A percentile compares a stretch with the other conserved stretches of the same genome.
Conservation (phyloP, 2,888 invertebrate genomes). For the Nephrocerus scutellatus region DNA sequence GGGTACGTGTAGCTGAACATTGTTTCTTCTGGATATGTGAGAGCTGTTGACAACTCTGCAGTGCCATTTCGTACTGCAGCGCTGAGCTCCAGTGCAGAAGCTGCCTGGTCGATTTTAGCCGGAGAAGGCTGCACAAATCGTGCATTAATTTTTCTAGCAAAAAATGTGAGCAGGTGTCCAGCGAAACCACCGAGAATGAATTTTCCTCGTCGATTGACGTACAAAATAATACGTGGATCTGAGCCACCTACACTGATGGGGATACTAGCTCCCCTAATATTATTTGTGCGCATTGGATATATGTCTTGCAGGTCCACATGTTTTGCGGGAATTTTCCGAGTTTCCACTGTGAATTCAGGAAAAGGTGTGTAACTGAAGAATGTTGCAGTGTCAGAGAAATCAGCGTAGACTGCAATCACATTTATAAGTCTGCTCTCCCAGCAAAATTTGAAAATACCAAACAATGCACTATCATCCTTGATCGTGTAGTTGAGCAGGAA, state of each 20-base stretch:
- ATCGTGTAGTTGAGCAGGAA: slow-evolving; percentile 25
- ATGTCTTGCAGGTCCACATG: slow-evolving; percentile 9
- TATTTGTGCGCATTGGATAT: slow-evolving; percentile 28
- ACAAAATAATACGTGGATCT: slow-evolving; percentile 32
- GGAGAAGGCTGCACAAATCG: slow-evolving; percentile 23
- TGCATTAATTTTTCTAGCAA: slow-evolving; percentile 32
- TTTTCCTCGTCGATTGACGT: slow-evolving; percentile 19
- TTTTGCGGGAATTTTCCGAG: not conserved
- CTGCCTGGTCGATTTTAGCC: slow-evolving; percentile 11
- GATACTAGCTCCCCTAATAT: slow-evolving; percentile 29
- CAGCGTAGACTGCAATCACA: slow-evolving; percentile 28
- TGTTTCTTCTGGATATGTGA: slow-evolving; percentile 23
- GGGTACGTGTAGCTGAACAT: slow-evolving; percentile 29
- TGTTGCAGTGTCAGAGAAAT: slow-evolving; percentile 24
- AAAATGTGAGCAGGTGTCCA: slow-evolving; percentile 31
- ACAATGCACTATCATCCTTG: slow-evolving; percentile 12
- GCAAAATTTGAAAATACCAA: slow-evolving; percentile 28
- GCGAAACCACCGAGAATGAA: slow-evolving; percentile 27
- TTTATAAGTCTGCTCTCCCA: slow-evolving; percentile 32
- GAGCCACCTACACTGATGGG: slow-evolving; percentile 29
- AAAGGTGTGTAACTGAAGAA: slow-evolving; percentile 33
- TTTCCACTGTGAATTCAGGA: slow-evolving; percentile 29
- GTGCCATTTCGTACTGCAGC: slow-evolving; percentile 28
- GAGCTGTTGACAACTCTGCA: slow-evolving; percentile 31
- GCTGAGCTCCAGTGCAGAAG: slow-evolving; percentile 24